Evolutionary conservation across 2,888 invertebrate species (phyloP), one percentile per base, ranked within the genome.

Genomic region (Anthrax anthrax): DNA sequence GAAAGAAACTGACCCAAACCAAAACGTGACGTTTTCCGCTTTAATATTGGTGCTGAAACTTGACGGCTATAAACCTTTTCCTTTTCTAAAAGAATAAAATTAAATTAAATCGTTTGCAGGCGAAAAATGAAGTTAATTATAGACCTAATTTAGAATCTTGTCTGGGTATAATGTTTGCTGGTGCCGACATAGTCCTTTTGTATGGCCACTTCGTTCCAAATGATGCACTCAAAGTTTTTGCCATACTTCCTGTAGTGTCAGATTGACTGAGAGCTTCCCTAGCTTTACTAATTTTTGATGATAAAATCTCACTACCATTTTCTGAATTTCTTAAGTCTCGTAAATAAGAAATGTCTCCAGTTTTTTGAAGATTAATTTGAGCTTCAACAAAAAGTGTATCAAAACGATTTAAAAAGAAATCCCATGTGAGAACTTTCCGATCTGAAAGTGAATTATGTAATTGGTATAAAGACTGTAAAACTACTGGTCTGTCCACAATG

Each of bases 321-420:
- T 94, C 92, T 17, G 86, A 84, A 70, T 90, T 89, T 49, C 86
- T 78, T 50, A 95, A 71, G 70, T 96, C 96, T 70, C 88, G 76
- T 42, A 88, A 72, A 62, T 82, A 86, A 1, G 84, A 73, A 50
- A 90, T 80, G 57, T 95, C 94, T 4, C 90, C 86, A 18, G 78
- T 74, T 68, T 83, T 85, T 61, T 89, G 89, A 52, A 88, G 71
- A 62, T 81, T 85, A 36, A 98, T 83, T 72, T 98, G 97, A 0
- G 96, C 92, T 69, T 99, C 98, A 29, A 98, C 71, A 58, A 94
- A 90, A 5, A 99, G 70, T 0, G 94, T 86, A 62, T 98, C 97
- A 64, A 98, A 97, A 46, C 92, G 78, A 64, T 91, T 90, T 19
- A 96, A 75, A 67, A 98, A 98, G 73, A 99, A 98, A 53, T 96